Percentiles rank a stretch among this genome's conserved stretches.
Evolutionary conservation across 1,140 invertebrate genomes (phyloP).

Genomic region (Elysia chlorotica): DNA sequence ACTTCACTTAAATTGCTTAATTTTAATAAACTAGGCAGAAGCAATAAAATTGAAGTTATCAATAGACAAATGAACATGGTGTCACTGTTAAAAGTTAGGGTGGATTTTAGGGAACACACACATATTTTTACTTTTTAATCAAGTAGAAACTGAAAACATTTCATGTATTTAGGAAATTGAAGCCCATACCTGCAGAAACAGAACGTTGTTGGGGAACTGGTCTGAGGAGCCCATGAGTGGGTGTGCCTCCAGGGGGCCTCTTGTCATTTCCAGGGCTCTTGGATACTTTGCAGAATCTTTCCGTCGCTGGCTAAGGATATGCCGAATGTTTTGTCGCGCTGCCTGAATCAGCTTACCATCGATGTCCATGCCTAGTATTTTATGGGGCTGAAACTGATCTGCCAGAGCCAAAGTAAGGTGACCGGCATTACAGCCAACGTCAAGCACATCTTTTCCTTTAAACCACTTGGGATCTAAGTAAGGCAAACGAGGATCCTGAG

Average conservation of each 20-base stretch:
- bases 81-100: too few relatives aligned
- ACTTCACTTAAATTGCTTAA: too few relatives aligned
- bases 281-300: constrained; percentile 66
- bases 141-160: too few relatives aligned
- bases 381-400: constrained; percentile 79
- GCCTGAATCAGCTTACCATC: constrained; percentile 84
- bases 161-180: not conserved
- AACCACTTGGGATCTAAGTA: constrained; percentile 87
- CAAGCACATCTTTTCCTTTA: constrained; percentile 86
- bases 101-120: too few relatives aligned
- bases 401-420: constrained; percentile 85
- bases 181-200: constrained; percentile 78
- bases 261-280: constrained; percentile 82
- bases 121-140: too few relatives aligned
- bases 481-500: constrained; percentile 80
- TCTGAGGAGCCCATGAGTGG: constrained; percentile 52
- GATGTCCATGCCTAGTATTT: constrained; percentile 94
- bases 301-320: constrained; percentile 70
- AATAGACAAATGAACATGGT: too few relatives aligned
- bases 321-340: constrained; percentile 80
- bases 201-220: constrained; percentile 84
- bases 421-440: constrained; percentile 98
- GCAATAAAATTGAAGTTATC: too few relatives aligned
- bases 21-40: too few relatives aligned
- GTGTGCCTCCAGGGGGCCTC: constrained; percentile 76